These are phyloP conservation scores for Colostygia pectinataria DNA, from an alignment of 2,888 invertebrate species.

Conservation along the genomic window DNA sequence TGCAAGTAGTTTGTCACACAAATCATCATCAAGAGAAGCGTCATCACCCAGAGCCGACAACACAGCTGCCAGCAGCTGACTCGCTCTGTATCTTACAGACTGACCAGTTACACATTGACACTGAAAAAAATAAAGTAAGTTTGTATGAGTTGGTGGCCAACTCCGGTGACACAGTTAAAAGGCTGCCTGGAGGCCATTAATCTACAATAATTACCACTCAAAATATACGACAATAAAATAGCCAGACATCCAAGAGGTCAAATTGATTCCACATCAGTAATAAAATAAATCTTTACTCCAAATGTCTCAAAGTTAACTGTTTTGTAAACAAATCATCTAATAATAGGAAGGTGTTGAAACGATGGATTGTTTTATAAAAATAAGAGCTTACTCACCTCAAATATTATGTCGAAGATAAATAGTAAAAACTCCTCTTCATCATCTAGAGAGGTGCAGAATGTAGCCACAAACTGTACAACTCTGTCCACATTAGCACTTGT, in stretches of 20 bases:
- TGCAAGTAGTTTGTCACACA: constrained; percentile 87
- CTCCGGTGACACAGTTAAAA: too few relatives aligned
- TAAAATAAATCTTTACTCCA: too few relatives aligned
- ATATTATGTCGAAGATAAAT: constrained; percentile 84
- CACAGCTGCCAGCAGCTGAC: constrained; percentile 90
- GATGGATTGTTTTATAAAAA: too few relatives aligned
- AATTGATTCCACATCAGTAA: too few relatives aligned
- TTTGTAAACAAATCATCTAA: too few relatives aligned
- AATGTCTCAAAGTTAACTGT: too few relatives aligned
- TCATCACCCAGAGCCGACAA: constrained; percentile 88
- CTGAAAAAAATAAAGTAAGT: constrained; percentile 42
- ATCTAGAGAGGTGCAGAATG: constrained; percentile 85
- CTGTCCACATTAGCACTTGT: constrained; percentile 87
- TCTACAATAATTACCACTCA: too few relatives aligned
- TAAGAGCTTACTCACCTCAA: constrained; percentile 75
- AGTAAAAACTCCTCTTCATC: constrained; percentile 82
- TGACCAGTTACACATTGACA: constrained; percentile 78
- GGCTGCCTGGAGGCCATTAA: too few relatives aligned
- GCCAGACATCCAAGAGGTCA: too few relatives aligned
- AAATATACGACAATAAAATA: too few relatives aligned
- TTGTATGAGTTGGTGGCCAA: too few relatives aligned
- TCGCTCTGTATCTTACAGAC: constrained; percentile 87
- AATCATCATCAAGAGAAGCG: constrained; percentile 88
- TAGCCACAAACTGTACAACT: constrained; percentile 87
- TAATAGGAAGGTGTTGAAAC: neutral